Percentiles rank a stretch among this genome's conserved stretches.
These are phyloP conservation scores for Aelia acuminata DNA, from an alignment of 2,888 invertebrate genomes.

Conservation along the genomic window DNA sequence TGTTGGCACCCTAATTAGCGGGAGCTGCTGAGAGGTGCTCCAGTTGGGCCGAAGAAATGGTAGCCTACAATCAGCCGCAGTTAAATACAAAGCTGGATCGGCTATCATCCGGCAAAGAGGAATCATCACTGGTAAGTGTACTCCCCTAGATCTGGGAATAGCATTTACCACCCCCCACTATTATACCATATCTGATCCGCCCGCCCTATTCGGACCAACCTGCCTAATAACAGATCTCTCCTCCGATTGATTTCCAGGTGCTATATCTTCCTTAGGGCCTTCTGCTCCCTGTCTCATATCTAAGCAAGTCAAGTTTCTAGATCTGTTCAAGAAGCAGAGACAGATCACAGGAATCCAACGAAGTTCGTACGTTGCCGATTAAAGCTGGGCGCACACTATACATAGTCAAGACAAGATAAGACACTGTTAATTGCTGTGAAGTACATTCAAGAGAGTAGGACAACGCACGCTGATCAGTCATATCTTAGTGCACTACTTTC, in stretches of 20 bases:
- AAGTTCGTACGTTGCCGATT: no score
- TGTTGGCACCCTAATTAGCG: slow-evolving; percentile 32
- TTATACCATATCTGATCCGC: not conserved
- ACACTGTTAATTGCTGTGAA: no score
- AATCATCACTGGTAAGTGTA: slow-evolving; percentile 46
- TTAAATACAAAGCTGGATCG: not conserved
- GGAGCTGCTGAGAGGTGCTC: slow-evolving; percentile 1
- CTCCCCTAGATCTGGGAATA: not conserved
- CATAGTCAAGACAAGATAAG: no score
- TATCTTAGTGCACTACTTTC: no score
- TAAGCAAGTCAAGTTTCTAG: not conserved
- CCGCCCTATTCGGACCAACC: not conserved
- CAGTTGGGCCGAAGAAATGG: not conserved
- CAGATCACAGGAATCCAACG: no score
- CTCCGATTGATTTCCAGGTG: slow-evolving; percentile 46
- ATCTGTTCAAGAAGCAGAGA: no score
- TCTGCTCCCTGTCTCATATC: not conserved
- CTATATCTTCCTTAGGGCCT: slow-evolving; percentile 19
- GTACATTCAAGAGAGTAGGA: no score
- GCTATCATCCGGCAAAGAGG: slow-evolving; percentile 27
- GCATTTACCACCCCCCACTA: slow-evolving; percentile 46
- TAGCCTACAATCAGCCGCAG: slow-evolving; percentile 29
- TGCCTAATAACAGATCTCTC: slow-evolving; percentile 19
- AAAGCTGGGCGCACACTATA: no score
- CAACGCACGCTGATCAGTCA: no score